These are phyloP conservation scores for Actinopyga echinites DNA, from an alignment of 53 echinoderm and acorn worm genomes.

Conservation along the genomic window DNA sequence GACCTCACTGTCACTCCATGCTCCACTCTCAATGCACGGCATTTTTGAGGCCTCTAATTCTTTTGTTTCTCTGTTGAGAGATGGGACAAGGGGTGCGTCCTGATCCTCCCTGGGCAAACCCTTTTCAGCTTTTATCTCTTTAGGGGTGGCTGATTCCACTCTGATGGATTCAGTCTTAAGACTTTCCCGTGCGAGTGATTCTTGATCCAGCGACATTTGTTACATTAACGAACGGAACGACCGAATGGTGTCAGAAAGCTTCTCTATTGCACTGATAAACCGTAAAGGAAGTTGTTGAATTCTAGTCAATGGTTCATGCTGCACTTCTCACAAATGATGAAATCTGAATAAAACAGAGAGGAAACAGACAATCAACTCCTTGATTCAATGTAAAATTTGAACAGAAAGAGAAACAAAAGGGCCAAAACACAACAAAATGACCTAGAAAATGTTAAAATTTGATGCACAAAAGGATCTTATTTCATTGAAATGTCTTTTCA, in stretches of 20 bases:
- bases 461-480: too few species aligned
- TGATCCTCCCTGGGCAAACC: neutral
- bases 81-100: neutral
- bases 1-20: slow-evolving; percentile 13
- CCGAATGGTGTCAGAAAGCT: neutral
- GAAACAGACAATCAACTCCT: too few species aligned
- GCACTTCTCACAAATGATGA: neutral
- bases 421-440: too few species aligned
- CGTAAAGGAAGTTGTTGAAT: neutral
- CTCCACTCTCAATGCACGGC: slow-evolving; percentile 23
- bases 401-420: too few species aligned
- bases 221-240: neutral
- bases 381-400: too few species aligned
- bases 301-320: neutral
- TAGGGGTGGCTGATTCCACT: neutral
- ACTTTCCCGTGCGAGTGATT: slow-evolving; percentile 4
- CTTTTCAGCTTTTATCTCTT: neutral
- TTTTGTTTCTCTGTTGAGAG: neutral
- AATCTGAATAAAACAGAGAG: too few species aligned
- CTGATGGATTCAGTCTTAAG: neutral
- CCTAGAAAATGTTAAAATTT: too few species aligned
- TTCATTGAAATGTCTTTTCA: too few species aligned
- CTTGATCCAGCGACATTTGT: slow-evolving; percentile 37
- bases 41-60: neutral
- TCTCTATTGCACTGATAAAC: neutral